These are phyloP conservation scores for Rhynchopsitta pachyrhyncha DNA, from an alignment of 2,113 vertebrate species.

Conservation along the genomic window DNA sequence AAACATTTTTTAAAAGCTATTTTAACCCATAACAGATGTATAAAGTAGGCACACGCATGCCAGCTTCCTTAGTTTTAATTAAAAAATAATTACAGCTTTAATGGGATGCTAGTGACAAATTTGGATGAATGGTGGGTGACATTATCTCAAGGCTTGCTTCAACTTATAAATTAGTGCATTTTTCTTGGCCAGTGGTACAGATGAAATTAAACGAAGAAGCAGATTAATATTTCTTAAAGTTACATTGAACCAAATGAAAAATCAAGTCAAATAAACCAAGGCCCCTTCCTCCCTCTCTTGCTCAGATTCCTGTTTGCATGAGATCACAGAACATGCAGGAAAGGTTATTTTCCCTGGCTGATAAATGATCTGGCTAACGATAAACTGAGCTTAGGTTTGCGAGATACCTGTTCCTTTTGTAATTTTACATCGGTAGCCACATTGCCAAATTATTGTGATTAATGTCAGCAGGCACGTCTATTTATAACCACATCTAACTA, in stretches of 20 bases:
- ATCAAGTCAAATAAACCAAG: background rate
- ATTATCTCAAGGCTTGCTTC: conserved; percentile 78
- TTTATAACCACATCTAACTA: conserved; percentile 25
- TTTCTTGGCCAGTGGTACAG: conserved; percentile 71
- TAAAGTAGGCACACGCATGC: conserved; percentile 80
- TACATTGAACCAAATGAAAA: conserved; percentile 59
- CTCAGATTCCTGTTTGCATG: background rate
- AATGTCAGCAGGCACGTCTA: conserved; percentile 23
- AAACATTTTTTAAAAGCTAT: conserved; percentile 84
- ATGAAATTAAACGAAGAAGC: conserved; percentile 71
- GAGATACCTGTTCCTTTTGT: background rate
- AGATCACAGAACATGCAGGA: background rate
- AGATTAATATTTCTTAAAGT: conserved; percentile 67
- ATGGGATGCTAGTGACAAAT: conserved; percentile 85
- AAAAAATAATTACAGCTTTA: conserved; percentile 86
- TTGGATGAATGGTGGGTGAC: conserved; percentile 83
- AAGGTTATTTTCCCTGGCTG: background rate
- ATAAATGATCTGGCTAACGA: background rate
- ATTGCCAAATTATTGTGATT: conserved; percentile 13
- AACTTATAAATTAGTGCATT: conserved; percentile 76
- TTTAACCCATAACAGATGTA: conserved; percentile 88
- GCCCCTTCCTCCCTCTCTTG: background rate
- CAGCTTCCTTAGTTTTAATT: conserved; percentile 86
- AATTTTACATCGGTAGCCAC: background rate
- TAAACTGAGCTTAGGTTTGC: background rate